Evolutionary conservation across 1,140 invertebrate species (phyloP), one percentile per base, ranked within the genome.

Genomic region (Rhizoglyphus robini): DNA sequence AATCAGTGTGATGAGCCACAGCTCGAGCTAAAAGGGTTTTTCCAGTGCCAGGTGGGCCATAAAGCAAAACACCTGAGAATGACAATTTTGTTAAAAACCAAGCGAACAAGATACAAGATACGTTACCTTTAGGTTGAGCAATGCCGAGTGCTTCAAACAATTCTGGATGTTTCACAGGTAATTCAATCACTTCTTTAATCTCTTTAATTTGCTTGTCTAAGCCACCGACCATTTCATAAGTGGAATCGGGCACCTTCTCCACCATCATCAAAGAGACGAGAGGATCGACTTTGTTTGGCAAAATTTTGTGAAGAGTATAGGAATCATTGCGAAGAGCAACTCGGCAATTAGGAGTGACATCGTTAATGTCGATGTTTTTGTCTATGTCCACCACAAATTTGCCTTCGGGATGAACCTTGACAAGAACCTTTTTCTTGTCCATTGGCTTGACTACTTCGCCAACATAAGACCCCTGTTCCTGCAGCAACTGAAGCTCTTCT

Each of bases 251-350:
- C 3, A 99, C 96, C 79, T 99, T 99, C 75, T 99, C 96, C 0
- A 99, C 96, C 96, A 99, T 99, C 96, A 99, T 99, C 49, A 99
- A 81, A n/a, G 93, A 97, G 0, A 99, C 96, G 41, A 99, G 79
- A 1, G 96, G 96, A 81, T 99, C 96, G n/a, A 99, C 91, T 81
- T 99, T 99, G 74, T 98, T 99, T 1, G 96, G 96, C 20, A 99
- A 78, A 70, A 99, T 97, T 80, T 99, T 99, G 76, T 99, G 96
- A 25, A 99, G 80, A 0, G 93, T 96, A 73, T 99, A 99, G 76
- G 91, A 96, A 78, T 99, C 96, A 79, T 98, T 99, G 38, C 96
- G 84, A 27, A 99, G 81, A 25, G 96, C 96, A 32, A 99, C 96
- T 74, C 96, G 81, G 71, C 90, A 95, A 75, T 99, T 99, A 30